phyloP scores from a whole-genome alignment of 2,888 invertebrate genomes.

The Caprella mutica region DNA sequence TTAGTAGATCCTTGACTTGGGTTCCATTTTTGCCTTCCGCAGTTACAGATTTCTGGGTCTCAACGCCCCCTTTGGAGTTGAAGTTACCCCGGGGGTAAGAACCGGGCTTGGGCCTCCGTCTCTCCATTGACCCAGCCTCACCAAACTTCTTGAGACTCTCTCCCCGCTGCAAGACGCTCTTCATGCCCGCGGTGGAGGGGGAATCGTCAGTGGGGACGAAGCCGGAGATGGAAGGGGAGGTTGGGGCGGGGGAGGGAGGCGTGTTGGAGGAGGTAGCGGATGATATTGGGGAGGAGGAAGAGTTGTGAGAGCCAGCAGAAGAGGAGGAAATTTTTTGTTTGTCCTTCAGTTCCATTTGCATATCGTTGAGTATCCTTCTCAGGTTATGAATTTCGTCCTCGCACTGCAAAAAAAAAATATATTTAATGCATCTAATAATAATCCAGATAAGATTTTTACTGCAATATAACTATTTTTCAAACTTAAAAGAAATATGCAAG shows the following conservation, averaged over 20 bases:
- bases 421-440: not conserved
- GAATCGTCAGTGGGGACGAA: not conserved
- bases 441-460: not conserved
- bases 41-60: not conserved
- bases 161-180: not conserved
- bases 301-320: not conserved
- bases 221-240: not conserved
- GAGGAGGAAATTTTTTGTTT: slow-evolving; percentile 16
- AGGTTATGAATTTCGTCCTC: slow-evolving; percentile 28
- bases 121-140: not conserved
- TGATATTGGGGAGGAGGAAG: slow-evolving; percentile 8
- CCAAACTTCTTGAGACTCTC: no score
- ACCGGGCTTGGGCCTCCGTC: not conserved
- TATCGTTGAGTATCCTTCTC: slow-evolving; percentile 24
- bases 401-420: slow-evolving; percentile 16
- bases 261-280: not conserved
- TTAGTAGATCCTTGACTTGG: no score
- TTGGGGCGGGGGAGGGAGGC: slow-evolving; percentile 2
- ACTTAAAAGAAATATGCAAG: not conserved
- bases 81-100: not conserved
- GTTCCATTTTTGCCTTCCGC: no score
- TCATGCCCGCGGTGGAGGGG: not conserved
- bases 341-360: slow-evolving; percentile 27
- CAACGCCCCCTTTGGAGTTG: not conserved
- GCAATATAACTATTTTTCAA: not conserved